Evolutionary conservation across 2,113 vertebrate species (phyloP), one percentile per base, ranked within the genome.

Genomic region (Ceratotherium simum): DNA sequence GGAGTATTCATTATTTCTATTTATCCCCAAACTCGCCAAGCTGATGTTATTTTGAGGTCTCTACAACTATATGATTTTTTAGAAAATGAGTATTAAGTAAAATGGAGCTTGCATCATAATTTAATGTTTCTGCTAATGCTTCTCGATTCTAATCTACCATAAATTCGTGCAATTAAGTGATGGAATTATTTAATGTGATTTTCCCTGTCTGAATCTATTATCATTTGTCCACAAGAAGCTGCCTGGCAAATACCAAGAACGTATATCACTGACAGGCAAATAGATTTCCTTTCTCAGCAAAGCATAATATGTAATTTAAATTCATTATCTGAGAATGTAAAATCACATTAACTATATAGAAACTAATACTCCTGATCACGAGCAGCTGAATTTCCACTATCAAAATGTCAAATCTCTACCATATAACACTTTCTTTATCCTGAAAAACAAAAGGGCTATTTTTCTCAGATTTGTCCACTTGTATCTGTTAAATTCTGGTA

Each of bases 81-180:
- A 82, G 79, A 97, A 96, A 97, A 98, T 96, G 96, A 97, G 46
- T 29, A 97, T 83, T 78, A 94, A 95, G 29, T 91, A 87, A 97
- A 97, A 96, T 1, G 6, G 69, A 97, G 56, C 20, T 31, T 73
- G 31, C 8, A 83, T 46, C 86, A 81, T 95, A 86, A 97, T 96
- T 98, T 98, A 96, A 97, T 94, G 62, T 42, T 79, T 75, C 92
- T 87, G 82, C 48, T 96, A 93, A 75, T 65, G 64, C n/a, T 96
- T 79, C 87, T 89, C 97, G 69, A 96, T 98, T 96, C 60, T 94
- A 97, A 98, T 97, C 73, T 98, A 58, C 69, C 83, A 83, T 93
- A 97, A 96, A 97, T 97, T 96, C 88, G 36, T 97, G 88, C 67
- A 98, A 96, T 98, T 98, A 97, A 96, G 25, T 90, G 90, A 54